These are phyloP conservation scores for Prochilodus magdalenae DNA, from an alignment of 2,113 vertebrate genomes.

Conservation along the genomic window DNA sequence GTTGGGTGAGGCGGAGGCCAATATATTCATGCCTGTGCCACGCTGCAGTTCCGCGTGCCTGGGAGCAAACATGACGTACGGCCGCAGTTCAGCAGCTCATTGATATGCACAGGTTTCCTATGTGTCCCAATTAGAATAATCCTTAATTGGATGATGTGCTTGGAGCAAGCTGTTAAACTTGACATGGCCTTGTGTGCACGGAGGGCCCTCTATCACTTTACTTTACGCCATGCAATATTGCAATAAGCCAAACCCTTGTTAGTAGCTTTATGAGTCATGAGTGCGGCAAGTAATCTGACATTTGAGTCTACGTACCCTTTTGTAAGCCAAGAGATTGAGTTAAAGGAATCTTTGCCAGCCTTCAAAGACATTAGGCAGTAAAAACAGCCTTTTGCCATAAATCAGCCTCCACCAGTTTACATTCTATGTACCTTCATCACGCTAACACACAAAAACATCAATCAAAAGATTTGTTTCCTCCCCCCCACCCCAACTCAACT, in stretches of 20 bases:
- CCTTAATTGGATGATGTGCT: slow-evolving; percentile 60
- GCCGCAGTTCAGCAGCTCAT: slow-evolving; percentile 41
- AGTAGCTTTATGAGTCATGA: slow-evolving; percentile 37
- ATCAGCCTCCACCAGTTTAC: slow-evolving; percentile 24
- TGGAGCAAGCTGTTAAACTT: slow-evolving; percentile 54
- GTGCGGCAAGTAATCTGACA: slow-evolving; percentile 16
- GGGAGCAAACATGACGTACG: slow-evolving; percentile 4
- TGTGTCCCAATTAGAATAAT: slow-evolving; percentile 57
- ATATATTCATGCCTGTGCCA: slow-evolving; percentile 35
- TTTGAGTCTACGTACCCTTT: slow-evolving; percentile 4
- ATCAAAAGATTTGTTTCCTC: slow-evolving; percentile 73
- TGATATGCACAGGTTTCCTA: slow-evolving; percentile 51
- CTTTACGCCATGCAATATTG: not conserved
- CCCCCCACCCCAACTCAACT: slow-evolving; percentile 32
- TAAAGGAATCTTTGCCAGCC: slow-evolving; percentile 18
- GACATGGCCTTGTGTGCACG: slow-evolving; percentile 29
- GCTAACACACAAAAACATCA: slow-evolving; percentile 63
- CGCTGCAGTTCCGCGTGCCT: slow-evolving; percentile 4
- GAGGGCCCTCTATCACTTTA: slow-evolving; percentile 3
- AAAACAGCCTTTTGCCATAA: not conserved
- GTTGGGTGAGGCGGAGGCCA: slow-evolving; percentile 67
- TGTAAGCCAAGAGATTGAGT: not conserved
- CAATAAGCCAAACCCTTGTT: slow-evolving; percentile 11
- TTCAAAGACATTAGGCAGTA: slow-evolving; percentile 32
- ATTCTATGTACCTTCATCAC: slow-evolving; percentile 49